Percentiles rank a stretch among this genome's conserved stretches.
Conservation (phyloP, 2,888 invertebrate species). For the Hedya salicella region DNA sequence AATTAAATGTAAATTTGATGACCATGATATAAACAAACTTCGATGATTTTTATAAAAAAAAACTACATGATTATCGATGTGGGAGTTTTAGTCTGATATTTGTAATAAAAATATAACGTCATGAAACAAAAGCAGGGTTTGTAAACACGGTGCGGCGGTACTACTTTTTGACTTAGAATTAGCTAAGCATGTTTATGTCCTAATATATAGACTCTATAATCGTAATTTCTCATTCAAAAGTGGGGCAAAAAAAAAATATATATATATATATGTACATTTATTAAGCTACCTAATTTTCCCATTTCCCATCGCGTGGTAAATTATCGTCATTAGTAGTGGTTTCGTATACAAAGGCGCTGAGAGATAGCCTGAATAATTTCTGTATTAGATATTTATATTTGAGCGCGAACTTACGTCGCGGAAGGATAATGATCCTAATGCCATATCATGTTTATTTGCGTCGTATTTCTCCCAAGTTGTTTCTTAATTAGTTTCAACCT, state of each 20-base stretch:
- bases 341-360: conserved; percentile 10
- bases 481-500: conserved; percentile 25
- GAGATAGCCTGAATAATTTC: conserved; percentile 1
- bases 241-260: not conserved
- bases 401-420: conserved; percentile 4
- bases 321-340: not conserved
- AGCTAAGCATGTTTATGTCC: too few relatives aligned
- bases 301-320: conserved; percentile 7
- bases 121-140: too few relatives aligned
- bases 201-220: too few relatives aligned
- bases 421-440: conserved; percentile 8
- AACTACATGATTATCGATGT: too few relatives aligned
- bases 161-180: too few relatives aligned
- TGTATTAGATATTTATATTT: conserved; percentile 17
- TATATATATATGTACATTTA: not conserved
- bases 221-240: too few relatives aligned
- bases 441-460: conserved; percentile 22
- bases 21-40: too few relatives aligned
- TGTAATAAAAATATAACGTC: too few relatives aligned
- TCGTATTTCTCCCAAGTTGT: conserved; percentile 29
- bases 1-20: too few relatives aligned
- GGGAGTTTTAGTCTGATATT: too few relatives aligned
- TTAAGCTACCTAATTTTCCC: not conserved
- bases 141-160: too few relatives aligned
- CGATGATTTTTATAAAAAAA: too few relatives aligned